Evolutionary conservation across 37 sponge, comb jelly and placozoan species (phyloP).

Genomic region (Spongilla lacustris): DNA sequence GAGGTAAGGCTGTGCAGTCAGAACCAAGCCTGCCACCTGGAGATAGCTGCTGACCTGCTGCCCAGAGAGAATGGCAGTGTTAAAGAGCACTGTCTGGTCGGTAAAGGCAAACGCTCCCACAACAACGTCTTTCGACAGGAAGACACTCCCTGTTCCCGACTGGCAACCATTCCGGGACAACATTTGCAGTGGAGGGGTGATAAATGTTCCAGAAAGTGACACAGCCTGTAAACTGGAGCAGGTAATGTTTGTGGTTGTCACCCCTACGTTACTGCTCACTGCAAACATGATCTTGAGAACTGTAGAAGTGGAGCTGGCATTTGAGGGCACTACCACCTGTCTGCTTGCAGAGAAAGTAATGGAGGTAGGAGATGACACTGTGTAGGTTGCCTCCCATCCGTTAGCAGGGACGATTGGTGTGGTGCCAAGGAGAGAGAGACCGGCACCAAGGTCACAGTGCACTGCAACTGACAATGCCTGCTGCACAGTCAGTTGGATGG

Average conservation of each 20-base stretch:
- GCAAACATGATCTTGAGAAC: background rate
- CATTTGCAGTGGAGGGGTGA: background rate
- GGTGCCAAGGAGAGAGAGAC: background rate
- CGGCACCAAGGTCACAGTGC: conserved; percentile 11
- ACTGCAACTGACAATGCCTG: background rate
- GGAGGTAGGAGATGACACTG: background rate
- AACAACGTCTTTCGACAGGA: conserved; percentile 7
- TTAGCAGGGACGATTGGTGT: background rate
- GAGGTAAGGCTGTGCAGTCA: background rate
- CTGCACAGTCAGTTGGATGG: conserved; percentile 18
- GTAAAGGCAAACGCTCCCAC: conserved; percentile 21
- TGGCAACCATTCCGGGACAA: conserved; percentile 8
- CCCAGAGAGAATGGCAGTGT: conserved; percentile 44
- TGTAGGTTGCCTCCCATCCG: background rate
- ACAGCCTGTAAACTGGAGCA: conserved; percentile 32
- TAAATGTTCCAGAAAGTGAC: background rate
- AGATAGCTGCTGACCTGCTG: background rate
- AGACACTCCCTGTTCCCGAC: background rate
- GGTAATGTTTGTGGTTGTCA: background rate
- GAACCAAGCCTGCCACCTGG: conserved; percentile 13
- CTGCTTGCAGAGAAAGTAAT: background rate
- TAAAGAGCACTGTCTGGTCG: conserved; percentile 43
- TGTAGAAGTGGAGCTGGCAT: background rate
- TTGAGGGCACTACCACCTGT: background rate
- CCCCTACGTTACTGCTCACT: conserved; percentile 17